phyloP scores from a whole-genome alignment of 2,888 invertebrate species.

The Octonoba sinensis region DNA sequence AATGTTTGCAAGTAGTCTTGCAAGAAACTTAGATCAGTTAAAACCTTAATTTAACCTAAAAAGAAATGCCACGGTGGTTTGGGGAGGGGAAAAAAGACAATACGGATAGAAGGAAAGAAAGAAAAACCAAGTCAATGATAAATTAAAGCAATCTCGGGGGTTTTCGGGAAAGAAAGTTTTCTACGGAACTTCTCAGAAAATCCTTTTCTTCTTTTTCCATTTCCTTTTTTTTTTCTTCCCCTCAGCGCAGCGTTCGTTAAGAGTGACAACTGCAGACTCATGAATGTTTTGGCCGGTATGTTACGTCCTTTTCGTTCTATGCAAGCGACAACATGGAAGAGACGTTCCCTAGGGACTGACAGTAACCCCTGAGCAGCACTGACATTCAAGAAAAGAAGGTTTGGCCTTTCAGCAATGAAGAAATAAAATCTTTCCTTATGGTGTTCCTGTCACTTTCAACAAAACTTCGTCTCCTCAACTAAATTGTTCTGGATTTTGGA shows the following conservation, averaged over 20 bases:
- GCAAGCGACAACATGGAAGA: slow-evolving; percentile 18
- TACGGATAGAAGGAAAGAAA: slow-evolving; percentile 5
- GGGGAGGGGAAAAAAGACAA: slow-evolving; percentile 9
- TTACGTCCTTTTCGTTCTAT: slow-evolving; percentile 18
- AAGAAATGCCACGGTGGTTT: neutral
- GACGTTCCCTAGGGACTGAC: neutral
- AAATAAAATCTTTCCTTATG: too few relatives aligned
- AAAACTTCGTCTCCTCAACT: too few relatives aligned
- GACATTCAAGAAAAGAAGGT: slow-evolving; percentile 7
- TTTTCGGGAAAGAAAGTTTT: slow-evolving; percentile 31
- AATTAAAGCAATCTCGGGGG: slow-evolving; percentile 56
- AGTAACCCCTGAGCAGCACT: slow-evolving; percentile 17
- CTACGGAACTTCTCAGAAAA: slow-evolving; percentile 9
- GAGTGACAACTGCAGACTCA: slow-evolving; percentile 33
- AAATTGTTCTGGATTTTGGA: too few relatives aligned
- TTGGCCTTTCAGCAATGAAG: neutral
- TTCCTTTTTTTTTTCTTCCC: neutral
- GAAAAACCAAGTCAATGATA: slow-evolving; percentile 36
- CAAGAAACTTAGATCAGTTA: too few relatives aligned
- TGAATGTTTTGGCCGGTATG: slow-evolving; percentile 40
- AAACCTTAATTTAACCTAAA: too few relatives aligned
- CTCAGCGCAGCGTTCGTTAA: neutral
- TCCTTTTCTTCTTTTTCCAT: slow-evolving; percentile 6
- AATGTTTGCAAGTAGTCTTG: too few relatives aligned
- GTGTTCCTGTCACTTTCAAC: too few relatives aligned